Base-by-base conservation (phyloP, 2,888 invertebrate genomes). In the Tenthredo amoena region DNA sequence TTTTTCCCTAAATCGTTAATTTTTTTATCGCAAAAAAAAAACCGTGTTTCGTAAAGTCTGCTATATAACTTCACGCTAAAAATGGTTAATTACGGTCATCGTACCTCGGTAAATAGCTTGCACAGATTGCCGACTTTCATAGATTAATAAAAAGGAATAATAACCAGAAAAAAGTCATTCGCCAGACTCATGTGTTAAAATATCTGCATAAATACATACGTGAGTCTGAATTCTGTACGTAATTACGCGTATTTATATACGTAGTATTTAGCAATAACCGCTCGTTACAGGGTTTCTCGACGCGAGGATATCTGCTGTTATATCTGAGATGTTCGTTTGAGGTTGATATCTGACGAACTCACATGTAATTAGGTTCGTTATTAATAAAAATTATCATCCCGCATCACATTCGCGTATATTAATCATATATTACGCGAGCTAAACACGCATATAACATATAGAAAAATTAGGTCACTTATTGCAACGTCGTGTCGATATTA, bases 241-340 rank as follows among this genome's bases (percentile, higher is more conserved):
- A 72, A 72, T 72, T 72, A 72, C 15, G 40, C 34, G 76, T 26
- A 26, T 74, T n/a, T 7, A 74, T 37, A 37, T 12, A 47, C 26
- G 15, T 37, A 37, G 18, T 76, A 34, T 79, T 79, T 79, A 37
- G 79, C 79, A 79, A 79, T 79, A 79, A 79, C 79, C 79, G 58
- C 34, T 79, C 37, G 58, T 79, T 79, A 55, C n/a, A 34, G 18
- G 15, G 55, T 79, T 79, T 79, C 58, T 18, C 55, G 79, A 37
- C 31, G 34, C 58, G 79, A 79, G 26, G 10, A 12, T 31, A 55
- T 77, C 50, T 55, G 18, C 4, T 26, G 18, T 50, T 10, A n/a
- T n/a, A 58, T 55, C 79, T n/a, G 37, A 79, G 55, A 79, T 58
- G 58, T 58, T 79, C 79, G 47, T 47, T 79, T 37, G 21, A 79